Evolutionary conservation across 2,888 invertebrate genomes (phyloP).

Genomic region (Leistus spinibarbis): DNA sequence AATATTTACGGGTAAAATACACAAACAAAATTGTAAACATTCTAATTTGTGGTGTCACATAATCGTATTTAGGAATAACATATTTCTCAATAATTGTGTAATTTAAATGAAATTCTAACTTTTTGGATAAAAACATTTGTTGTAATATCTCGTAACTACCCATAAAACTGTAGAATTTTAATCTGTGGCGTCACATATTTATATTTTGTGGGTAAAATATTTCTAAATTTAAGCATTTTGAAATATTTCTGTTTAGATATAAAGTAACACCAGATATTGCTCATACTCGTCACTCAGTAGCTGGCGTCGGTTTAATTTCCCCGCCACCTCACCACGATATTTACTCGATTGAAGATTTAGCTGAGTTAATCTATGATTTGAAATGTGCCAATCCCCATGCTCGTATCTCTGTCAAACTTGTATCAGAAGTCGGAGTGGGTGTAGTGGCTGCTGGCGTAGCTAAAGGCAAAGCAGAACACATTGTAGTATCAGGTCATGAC

Average conservation of each 20-base stretch:
- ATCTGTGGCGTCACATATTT: too few species aligned
- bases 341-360: conserved; percentile 98
- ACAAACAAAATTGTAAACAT: too few species aligned
- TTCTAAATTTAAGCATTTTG: conserved; percentile 6
- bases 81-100: too few species aligned
- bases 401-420: conserved; percentile 95
- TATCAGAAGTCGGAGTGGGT: conserved; percentile 96
- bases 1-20: too few species aligned
- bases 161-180: too few species aligned
- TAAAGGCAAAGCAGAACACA: conserved; percentile 98
- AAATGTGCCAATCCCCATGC: conserved; percentile 97
- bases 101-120: too few species aligned
- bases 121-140: too few species aligned
- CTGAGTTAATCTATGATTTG: conserved; percentile 96
- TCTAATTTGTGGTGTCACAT: too few species aligned
- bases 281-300: conserved; percentile 90
- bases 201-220: too few species aligned
- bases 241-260: conserved; percentile 54
- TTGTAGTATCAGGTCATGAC: conserved; percentile 98
- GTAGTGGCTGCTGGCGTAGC: conserved; percentile 99
- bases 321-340: conserved; percentile 99
- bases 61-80: too few species aligned
- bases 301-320: conserved; percentile 96
- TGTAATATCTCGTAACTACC: too few species aligned
- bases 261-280: conserved; percentile 96